Base-by-base conservation (phyloP, 2,797 vertebrate genomes). In the Chloroceryle inda region DNA sequence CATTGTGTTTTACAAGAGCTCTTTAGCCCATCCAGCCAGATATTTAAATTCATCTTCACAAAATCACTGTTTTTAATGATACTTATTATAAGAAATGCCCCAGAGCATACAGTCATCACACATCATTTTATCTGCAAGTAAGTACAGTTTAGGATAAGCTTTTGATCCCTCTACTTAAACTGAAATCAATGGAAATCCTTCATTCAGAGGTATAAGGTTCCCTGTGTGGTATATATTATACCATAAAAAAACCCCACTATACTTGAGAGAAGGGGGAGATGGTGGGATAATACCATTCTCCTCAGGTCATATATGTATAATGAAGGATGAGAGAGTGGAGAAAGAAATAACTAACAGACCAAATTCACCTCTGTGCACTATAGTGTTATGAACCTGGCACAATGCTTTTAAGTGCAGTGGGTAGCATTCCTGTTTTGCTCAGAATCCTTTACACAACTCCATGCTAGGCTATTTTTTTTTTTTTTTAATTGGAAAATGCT, bases 141-240 rank as follows among this genome's bases (percentile, higher is more conserved):
- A 86, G 44, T 38, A 90, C 13, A 61, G 22, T 59, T 80, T 67
- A 78, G 47, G 40, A 88, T 89, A 88, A 94, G 61, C 31, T 88
- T 88, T 93, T 95, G 38, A 85, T 94, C 56, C 4, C 2, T 74
- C 44, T 63, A 2, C 52, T 88, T 85, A 58, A 61, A 71, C 44
- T 71, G 44, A 89, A 93, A 82, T 74, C 11, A 80, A 44, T 21
- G 27, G 33, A 91, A 91, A 94, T 82, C 38, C 50, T 76, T 87
- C 35, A 73, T 82, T 92, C 55, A 73, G 71, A 85, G 55, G 8
- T 4, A 1, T 62, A 84, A 83, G 17, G 64, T 68, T 47, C 50
- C 88, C 59, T 2, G 2, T 29, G 26, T 81, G 44, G 55, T 15
- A 89, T 50, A 47, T 26, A 78, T 66, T 52, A 80, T 17, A 62